These are phyloP conservation scores for Phyllopteryx taeniolatus DNA, from an alignment of 2,113 vertebrate genomes.

Conservation along the genomic window DNA sequence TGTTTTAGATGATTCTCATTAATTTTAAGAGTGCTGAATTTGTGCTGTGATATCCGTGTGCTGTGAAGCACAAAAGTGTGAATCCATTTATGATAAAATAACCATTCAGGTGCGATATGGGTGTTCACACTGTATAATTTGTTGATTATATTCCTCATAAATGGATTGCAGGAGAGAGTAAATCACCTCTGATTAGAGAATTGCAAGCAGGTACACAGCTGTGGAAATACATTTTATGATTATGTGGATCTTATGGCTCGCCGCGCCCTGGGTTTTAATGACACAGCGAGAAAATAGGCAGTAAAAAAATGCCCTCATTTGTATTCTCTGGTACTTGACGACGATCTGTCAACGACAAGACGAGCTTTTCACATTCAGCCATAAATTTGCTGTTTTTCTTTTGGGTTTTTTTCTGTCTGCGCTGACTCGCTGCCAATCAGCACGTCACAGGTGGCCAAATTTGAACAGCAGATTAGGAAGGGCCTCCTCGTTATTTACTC, in stretches of 20 bases:
- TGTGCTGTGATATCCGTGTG: slow-evolving; percentile 26
- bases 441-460: slow-evolving; percentile 47
- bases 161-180: not conserved
- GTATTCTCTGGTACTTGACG: slow-evolving; percentile 34
- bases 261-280: slow-evolving; percentile 16
- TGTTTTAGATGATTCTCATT: not conserved
- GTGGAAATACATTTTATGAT: slow-evolving; percentile 26
- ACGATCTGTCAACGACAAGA: slow-evolving; percentile 24
- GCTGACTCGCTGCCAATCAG: slow-evolving; percentile 40
- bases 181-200: not conserved
- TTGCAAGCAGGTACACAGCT: not conserved
- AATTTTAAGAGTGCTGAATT: not conserved
- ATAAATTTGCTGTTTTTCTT: slow-evolving; percentile 23
- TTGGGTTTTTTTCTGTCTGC: not conserved
- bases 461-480: slow-evolving; percentile 41
- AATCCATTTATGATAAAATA: slow-evolving; percentile 31
- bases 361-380: slow-evolving; percentile 16
- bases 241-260: slow-evolving; percentile 14
- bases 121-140: slow-evolving; percentile 1
- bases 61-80: slow-evolving; percentile 36
- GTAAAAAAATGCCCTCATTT: slow-evolving; percentile 20
- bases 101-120: slow-evolving; percentile 5
- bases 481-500: slow-evolving; percentile 30
- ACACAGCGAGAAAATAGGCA: slow-evolving; percentile 26
- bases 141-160: not conserved